Percentiles rank a stretch among this genome's conserved stretches.
Conservation (phyloP, 1,140 invertebrate genomes). For the Aphelenchoides avenae region DNA sequence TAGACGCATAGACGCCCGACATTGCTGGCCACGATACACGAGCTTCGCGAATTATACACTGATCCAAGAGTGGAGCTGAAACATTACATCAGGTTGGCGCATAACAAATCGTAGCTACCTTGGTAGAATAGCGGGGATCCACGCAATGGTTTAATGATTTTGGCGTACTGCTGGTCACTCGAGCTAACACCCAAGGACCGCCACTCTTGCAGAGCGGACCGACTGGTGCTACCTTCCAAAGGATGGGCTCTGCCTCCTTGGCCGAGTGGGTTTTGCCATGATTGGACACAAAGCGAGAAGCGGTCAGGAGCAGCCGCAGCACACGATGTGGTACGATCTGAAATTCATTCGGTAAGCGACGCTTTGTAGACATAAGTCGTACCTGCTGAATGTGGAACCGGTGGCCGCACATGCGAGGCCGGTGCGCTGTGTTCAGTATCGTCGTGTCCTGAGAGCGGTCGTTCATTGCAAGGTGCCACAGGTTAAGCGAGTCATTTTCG, state of each 20-base stretch:
- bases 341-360: constrained; percentile 16
- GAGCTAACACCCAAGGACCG: constrained; percentile 87
- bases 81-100: neutral
- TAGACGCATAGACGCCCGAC: constrained; percentile 86
- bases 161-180: constrained; percentile 87
- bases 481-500: constrained; percentile 90
- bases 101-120: constrained; percentile 64
- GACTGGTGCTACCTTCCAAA: constrained; percentile 89
- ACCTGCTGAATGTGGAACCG: constrained; percentile 68
- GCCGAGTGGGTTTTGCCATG: constrained; percentile 4
- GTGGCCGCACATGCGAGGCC: constrained; percentile 89
- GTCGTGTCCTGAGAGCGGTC: constrained; percentile 89
- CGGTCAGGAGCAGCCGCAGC: constrained; percentile 87
- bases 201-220: constrained; percentile 95
- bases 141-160: constrained; percentile 96
- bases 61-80: constrained; percentile 82
- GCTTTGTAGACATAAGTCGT: neutral
- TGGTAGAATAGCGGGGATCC: constrained; percentile 91
- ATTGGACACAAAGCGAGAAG: constrained; percentile 66
- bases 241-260: constrained; percentile 72
- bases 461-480: constrained; percentile 93
- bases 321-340: constrained; percentile 88
- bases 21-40: constrained; percentile 96
- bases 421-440: constrained; percentile 86
- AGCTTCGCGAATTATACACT: constrained; percentile 89